A percentile compares a stretch with the other conserved stretches of the same genome.
These are phyloP conservation scores for Chlorops oryzae DNA, from an alignment of 1,140 invertebrate species.

Conservation along the genomic window DNA sequence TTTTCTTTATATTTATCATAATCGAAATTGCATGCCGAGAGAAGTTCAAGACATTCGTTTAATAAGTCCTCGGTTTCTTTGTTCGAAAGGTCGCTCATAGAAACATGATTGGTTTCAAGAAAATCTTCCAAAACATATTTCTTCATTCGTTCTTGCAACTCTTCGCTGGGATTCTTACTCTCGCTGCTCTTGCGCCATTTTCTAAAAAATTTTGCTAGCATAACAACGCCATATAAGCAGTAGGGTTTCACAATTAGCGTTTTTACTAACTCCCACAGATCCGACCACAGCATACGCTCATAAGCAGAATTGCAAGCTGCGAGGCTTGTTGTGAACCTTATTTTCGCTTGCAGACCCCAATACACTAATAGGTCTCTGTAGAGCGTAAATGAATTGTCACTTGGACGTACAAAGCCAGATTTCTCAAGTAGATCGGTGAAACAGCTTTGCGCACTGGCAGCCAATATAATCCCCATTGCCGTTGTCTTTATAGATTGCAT, in stretches of 20 bases:
- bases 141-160: conserved; percentile 35
- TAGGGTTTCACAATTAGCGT: conserved; percentile 42
- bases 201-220: conserved; percentile 43
- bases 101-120: conserved; percentile 40
- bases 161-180: conserved; percentile 16
- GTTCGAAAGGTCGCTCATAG: conserved; percentile 42
- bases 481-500: conserved; percentile 24
- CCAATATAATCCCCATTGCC: conserved; percentile 27
- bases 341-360: conserved; percentile 36
- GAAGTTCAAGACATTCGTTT: conserved; percentile 33
- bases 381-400: conserved; percentile 22
- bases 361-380: conserved; percentile 34
- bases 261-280: conserved; percentile 39
- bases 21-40: conserved; percentile 37
- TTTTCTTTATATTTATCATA: conserved; percentile 40
- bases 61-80: conserved; percentile 37
- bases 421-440: conserved; percentile 26
- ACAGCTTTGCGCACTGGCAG: conserved; percentile 31
- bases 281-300: conserved; percentile 26
- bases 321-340: conserved; percentile 35
- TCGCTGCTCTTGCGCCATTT: conserved; percentile 38
- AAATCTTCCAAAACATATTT: conserved; percentile 46
- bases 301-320: conserved; percentile 37
- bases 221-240: conserved; percentile 44
- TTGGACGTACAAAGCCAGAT: conserved; percentile 20